phyloP scores from a whole-genome alignment of 1,140 invertebrate species.

The Drosophila auraria region DNA sequence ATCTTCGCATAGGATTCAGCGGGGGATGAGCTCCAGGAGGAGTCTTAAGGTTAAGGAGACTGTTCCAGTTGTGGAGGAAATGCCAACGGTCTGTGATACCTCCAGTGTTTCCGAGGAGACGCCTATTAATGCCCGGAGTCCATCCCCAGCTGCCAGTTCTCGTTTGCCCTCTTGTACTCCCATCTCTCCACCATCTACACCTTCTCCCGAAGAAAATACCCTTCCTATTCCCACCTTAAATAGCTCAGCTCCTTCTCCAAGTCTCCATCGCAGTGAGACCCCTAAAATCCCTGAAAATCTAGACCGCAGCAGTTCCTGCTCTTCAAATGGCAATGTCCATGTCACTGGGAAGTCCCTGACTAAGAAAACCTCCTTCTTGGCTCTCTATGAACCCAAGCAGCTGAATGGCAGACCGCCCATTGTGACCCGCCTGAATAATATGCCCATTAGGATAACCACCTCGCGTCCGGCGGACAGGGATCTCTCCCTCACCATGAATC shows the following conservation, averaged over 20 bases:
- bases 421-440: constrained; percentile 56
- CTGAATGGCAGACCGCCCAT: constrained; percentile 48
- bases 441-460: constrained; percentile 70
- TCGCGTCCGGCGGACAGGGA: constrained; percentile 38
- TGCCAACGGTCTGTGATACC: neutral
- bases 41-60: neutral
- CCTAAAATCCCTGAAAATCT: neutral
- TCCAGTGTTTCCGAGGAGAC: neutral
- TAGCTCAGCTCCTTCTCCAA: neutral
- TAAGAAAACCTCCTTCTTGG: neutral
- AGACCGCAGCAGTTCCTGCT: constrained; percentile 46
- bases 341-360: constrained; percentile 5
- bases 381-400: constrained; percentile 47
- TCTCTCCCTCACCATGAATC: constrained; percentile 42
- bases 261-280: neutral
- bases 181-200: neutral
- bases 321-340: constrained; percentile 52
- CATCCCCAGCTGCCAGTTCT: neutral
- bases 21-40: neutral
- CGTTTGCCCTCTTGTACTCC: neutral
- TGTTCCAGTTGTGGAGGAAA: neutral
- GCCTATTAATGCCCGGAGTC: neutral
- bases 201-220: neutral
- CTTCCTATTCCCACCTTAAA: neutral
- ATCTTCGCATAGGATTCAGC: neutral